Conservation (phyloP, 1,140 invertebrate genomes). For the Aphaenogaster floridana region DNA sequence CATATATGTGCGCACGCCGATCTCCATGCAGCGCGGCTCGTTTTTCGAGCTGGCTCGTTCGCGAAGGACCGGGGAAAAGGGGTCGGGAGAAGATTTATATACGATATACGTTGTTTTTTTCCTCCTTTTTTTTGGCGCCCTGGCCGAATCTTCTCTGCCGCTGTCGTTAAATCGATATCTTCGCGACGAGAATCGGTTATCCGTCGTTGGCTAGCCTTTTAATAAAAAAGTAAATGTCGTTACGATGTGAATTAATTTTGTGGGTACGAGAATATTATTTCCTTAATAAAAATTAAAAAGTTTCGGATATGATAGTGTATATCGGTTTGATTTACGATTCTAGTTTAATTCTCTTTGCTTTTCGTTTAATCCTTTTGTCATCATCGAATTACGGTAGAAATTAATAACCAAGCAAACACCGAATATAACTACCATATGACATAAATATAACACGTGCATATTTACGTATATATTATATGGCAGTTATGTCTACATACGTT, state of each 20-base stretch:
- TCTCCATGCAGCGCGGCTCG: constrained; percentile 41
- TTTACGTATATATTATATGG: too few species aligned
- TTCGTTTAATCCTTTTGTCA: not conserved
- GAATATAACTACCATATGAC: too few species aligned
- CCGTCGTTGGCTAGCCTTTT: not conserved
- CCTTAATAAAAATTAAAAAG: not conserved
- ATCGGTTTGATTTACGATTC: not conserved
- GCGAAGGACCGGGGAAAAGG: constrained; percentile 18
- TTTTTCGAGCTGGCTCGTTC: constrained; percentile 53
- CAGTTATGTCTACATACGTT: too few species aligned
- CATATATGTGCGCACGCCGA: constrained; percentile 31
- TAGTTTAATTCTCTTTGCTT: not conserved
- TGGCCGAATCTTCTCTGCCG: not conserved
- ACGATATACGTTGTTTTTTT: constrained; percentile 17
- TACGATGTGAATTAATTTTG: not conserved
- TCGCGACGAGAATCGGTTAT: not conserved
- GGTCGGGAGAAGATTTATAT: constrained; percentile 47
- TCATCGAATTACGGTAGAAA: not conserved
- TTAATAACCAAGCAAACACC: too few species aligned
- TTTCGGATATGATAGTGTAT: not conserved
- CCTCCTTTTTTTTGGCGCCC: not conserved
- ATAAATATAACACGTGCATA: too few species aligned
- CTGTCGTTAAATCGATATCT: constrained; percentile 33
- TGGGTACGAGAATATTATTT: too few species aligned
- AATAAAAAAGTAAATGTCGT: not conserved